A percentile compares a stretch with the other conserved stretches of the same genome.
Evolutionary conservation across 2,888 invertebrate species (phyloP).

Genomic region (Phengaris alcon): DNA sequence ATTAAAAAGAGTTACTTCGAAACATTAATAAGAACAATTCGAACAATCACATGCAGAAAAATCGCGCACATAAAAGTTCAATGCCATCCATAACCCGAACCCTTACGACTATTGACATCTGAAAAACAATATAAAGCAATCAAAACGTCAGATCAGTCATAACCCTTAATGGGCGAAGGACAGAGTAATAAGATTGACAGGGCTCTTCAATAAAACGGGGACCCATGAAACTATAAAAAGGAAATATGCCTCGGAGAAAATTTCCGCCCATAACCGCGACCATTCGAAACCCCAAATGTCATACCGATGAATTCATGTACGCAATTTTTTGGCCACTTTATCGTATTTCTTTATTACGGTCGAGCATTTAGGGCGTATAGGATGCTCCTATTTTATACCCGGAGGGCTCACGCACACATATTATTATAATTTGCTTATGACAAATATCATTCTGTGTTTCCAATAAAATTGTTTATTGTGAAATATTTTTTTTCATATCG

Average conservation of each 20-base stretch:
- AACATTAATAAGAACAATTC: no score
- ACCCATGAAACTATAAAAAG: conserved; percentile 74
- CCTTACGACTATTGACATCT: conserved; percentile 19
- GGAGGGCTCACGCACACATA: conserved; percentile 55
- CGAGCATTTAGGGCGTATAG: conserved; percentile 58
- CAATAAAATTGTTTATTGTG: conserved; percentile 51
- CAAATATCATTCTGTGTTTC: conserved; percentile 49
- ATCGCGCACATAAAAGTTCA: neutral
- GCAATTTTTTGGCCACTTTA: conserved; percentile 75
- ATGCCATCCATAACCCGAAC: neutral
- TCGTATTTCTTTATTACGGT: conserved; percentile 77
- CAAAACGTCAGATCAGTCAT: conserved; percentile 32
- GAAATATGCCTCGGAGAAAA: conserved; percentile 60
- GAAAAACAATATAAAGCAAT: conserved; percentile 30
- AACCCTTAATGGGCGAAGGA: conserved; percentile 43
- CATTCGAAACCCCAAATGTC: conserved; percentile 74
- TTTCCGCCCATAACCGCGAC: conserved; percentile 62
- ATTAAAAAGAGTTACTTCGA: no score
- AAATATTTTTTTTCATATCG: conserved; percentile 44
- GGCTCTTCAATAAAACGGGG: conserved; percentile 72
- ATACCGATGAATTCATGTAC: conserved; percentile 78
- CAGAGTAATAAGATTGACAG: conserved; percentile 72
- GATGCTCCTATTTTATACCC: conserved; percentile 53
- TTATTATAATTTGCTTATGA: conserved; percentile 72
- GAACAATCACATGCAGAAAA: neutral